Evolutionary conservation across 2,797 vertebrate species (phyloP), one percentile per base, ranked within the genome.

Genomic region (Poeciliopsis paucimaculata): DNA sequence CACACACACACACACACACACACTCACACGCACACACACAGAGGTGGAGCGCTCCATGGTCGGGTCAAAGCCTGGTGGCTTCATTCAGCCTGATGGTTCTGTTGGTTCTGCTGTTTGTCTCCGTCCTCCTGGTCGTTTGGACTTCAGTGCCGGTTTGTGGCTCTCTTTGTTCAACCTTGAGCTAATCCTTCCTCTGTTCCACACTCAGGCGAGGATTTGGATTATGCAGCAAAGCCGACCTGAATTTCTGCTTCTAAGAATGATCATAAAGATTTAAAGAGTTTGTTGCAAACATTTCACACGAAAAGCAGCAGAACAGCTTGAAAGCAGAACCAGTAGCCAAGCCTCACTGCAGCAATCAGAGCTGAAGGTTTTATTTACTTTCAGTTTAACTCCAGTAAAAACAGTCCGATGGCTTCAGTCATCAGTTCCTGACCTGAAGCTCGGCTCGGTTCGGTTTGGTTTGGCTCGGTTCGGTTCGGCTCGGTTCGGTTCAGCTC

Each of bases 211-310:
- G 31, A 73, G 11, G 4, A 73, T 8, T 36, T 73, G 46, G 46
- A 73, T 49, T 34, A 34, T 49, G 10, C 71, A 73, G 46, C 28
- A 73, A 34, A 23, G 18, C 9, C 23, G 16, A 49, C 16, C 16
- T 18, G 8, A 41, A 41, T 57, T n/a, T 10, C 80, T 86, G 76
- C 81, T 62, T 81, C 71, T 79, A 75, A 51, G 70, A 76, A 80
- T 86, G 77, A 80, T 88, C 83, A 78, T 36, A 26, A 51, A 36
- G 23, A 51, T 51, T 68, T 26, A 26, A 68, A 68, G 31, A 66
- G 2, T 36, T 1, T 5, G 34, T 34, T 62, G 13, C 16, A 64
- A 36, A 36, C 5, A 64, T 18, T 3, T 8, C 8, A 23, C 20
- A 23, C 2, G 7, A 23, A 51, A 51, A 51, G 49, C 49, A 23